Percentiles rank a stretch among this genome's conserved stretches.
Evolutionary conservation across 2,797 vertebrate species (phyloP).

Genomic region (Phoeniculus purpureus): DNA sequence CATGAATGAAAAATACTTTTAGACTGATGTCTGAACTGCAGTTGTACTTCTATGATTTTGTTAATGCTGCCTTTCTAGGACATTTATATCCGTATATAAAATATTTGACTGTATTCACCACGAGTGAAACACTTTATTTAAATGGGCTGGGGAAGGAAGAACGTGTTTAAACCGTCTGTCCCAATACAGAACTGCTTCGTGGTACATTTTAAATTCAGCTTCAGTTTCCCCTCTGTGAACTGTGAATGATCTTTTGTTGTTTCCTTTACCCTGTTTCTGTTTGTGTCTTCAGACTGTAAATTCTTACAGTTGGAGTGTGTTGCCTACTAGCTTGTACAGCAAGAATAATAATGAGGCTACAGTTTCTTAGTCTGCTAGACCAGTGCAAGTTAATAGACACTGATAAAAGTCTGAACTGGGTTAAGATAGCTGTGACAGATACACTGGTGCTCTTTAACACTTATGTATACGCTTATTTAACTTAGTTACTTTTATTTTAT

Average conservation of each 20-base stretch:
- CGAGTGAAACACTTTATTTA: neutral
- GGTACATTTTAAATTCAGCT: neutral
- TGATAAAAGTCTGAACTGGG: neutral
- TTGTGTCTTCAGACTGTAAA: neutral
- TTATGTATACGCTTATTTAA: no score
- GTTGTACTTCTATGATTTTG: neutral
- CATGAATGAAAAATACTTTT: slow-evolving; percentile 6
- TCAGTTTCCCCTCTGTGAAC: neutral
- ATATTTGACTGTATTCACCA: neutral
- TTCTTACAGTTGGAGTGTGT: neutral
- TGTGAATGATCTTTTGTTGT: neutral
- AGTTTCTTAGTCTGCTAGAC: neutral
- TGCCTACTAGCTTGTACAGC: neutral
- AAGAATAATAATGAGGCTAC: neutral
- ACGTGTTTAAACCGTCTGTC: neutral
- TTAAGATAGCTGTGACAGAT: neutral
- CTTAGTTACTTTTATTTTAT: no score
- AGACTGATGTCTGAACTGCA: neutral
- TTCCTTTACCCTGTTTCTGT: neutral
- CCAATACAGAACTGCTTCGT: neutral
- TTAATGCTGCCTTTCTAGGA: neutral
- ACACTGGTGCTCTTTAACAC: neutral
- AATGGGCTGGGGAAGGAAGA: neutral
- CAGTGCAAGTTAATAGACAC: neutral
- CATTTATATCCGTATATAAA: neutral